These are phyloP conservation scores for Drosophila yooni DNA, from an alignment of 2,888 invertebrate genomes.

Conservation along the genomic window DNA sequence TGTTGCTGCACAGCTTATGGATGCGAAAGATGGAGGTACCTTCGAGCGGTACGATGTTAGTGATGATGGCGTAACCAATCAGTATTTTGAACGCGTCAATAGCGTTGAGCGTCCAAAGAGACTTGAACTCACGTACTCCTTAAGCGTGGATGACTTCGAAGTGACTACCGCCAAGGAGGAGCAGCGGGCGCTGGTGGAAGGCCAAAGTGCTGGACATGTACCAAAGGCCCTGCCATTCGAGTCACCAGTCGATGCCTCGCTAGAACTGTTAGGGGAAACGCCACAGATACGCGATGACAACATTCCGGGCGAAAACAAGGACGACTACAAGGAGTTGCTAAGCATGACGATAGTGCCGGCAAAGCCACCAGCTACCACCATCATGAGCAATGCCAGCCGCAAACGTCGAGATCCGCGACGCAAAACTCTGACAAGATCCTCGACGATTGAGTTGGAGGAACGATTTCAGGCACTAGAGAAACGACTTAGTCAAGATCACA, in stretches of 20 bases:
- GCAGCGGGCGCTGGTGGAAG: constrained; percentile 36
- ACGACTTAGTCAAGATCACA: constrained; percentile 66
- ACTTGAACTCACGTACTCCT: constrained; percentile 81
- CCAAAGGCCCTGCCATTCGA: constrained; percentile 13
- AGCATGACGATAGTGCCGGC: constrained; percentile 67
- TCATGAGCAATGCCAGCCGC: constrained; percentile 47
- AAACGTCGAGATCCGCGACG: constrained; percentile 79
- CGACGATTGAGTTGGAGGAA: constrained; percentile 79
- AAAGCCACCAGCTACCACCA: constrained; percentile 15
- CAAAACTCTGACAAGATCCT: constrained; percentile 74
- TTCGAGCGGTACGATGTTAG: constrained; percentile 76
- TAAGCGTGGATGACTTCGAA: constrained; percentile 72
- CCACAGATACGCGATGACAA: constrained; percentile 60
- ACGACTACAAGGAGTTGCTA: constrained; percentile 69
- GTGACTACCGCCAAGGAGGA: constrained; percentile 21
- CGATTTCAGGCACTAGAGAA: constrained; percentile 72
- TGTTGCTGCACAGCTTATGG: constrained; percentile 10
- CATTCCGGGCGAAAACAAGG: constrained; percentile 74
- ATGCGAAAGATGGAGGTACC: constrained; percentile 26
- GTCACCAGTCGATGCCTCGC: not conserved
- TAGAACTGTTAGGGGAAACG: constrained; percentile 8
- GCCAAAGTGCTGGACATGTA: constrained; percentile 21
- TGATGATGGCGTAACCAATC: constrained; percentile 84
- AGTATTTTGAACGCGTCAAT: constrained; percentile 85
- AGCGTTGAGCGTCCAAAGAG: constrained; percentile 83